Evolutionary conservation across 2,888 invertebrate genomes (phyloP).

Genomic region (Notodromas monacha): DNA sequence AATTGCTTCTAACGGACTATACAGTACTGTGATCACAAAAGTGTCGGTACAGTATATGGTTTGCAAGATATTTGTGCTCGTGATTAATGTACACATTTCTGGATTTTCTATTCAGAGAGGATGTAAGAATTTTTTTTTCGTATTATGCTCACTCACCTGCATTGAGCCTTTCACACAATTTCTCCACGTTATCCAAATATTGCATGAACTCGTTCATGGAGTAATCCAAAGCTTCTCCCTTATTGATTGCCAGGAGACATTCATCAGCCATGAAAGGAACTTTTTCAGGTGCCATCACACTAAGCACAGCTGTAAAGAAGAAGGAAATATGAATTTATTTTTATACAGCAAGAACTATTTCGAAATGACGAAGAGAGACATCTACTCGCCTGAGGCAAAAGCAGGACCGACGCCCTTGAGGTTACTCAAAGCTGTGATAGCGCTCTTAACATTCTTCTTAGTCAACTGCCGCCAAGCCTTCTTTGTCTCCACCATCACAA

Average conservation of each 20-base stretch:
- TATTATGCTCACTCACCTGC: no score
- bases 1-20: no score
- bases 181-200: conserved; percentile 58
- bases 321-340: no score
- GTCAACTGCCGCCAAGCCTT: conserved; percentile 74
- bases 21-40: no score
- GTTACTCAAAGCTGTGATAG: conserved; percentile 64
- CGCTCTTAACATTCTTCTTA: conserved; percentile 31
- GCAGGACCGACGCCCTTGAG: conserved; percentile 81
- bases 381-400: conserved; percentile 47
- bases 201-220: conserved; percentile 85
- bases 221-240: conserved; percentile 79
- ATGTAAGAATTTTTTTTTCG: no score
- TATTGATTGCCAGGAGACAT: conserved; percentile 73
- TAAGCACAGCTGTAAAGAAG: conserved; percentile 41
- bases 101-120: no score
- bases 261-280: conserved; percentile 97
- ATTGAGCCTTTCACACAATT: conserved; percentile 51
- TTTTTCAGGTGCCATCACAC: conserved; percentile 61
- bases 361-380: no score
- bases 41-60: no score
- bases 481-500: conserved; percentile 64
- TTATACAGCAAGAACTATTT: no score
- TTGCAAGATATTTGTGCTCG: no score
- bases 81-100: no score